These are phyloP conservation scores for Antrozous pallidus DNA, from an alignment of 2,797 vertebrate genomes.

Conservation along the genomic window DNA sequence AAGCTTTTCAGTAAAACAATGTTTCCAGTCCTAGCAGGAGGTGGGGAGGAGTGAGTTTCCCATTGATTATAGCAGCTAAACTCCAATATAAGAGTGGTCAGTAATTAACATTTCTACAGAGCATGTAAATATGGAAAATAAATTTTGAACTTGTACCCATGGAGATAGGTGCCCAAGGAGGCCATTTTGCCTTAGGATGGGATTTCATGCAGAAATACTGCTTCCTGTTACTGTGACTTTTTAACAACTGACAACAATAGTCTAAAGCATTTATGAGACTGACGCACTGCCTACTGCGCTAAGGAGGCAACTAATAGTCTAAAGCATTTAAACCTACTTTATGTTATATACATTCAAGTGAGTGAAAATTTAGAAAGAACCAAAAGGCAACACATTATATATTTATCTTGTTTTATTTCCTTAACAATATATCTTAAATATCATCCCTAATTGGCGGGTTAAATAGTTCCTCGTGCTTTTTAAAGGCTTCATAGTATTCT, in stretches of 20 bases:
- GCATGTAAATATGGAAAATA: background rate
- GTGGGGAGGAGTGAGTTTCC: background rate
- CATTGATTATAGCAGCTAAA: background rate
- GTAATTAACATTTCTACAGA: background rate
- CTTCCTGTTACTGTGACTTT: background rate
- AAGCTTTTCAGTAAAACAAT: background rate
- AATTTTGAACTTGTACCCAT: background rate
- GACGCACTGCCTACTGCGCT: no score
- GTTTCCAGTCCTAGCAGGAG: background rate
- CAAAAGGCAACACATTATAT: background rate
- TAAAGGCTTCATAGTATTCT: background rate
- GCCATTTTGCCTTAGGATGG: background rate
- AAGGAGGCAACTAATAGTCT: no score
- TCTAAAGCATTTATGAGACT: background rate
- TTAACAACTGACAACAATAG: background rate
- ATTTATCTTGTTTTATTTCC: background rate
- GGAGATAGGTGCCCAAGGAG: background rate
- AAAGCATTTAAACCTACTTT: background rate
- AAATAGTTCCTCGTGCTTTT: background rate
- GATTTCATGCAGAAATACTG: background rate
- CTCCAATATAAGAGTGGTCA: background rate
- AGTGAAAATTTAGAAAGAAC: background rate
- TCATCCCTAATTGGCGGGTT: background rate
- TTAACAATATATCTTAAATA: background rate
- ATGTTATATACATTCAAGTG: background rate